Evolutionary conservation across 37 sponge, comb jelly and placozoan genomes (phyloP).

Genomic region (Ianthella basta): DNA sequence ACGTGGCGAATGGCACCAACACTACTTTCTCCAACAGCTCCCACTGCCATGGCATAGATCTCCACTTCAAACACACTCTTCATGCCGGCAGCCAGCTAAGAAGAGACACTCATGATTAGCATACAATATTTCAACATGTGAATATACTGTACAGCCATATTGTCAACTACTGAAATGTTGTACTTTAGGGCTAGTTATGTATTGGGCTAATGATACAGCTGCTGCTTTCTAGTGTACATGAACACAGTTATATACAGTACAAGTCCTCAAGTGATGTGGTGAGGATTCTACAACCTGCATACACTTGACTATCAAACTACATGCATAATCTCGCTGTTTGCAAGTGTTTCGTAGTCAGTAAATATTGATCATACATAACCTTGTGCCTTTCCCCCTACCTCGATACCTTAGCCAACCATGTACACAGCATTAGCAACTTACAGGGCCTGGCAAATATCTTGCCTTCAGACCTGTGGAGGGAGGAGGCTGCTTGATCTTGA

Average conservation of each 20-base stretch:
- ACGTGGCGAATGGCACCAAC: slow-evolving; percentile 56
- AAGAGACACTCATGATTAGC: too few species aligned
- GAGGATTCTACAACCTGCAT: too few species aligned
- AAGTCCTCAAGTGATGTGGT: too few species aligned
- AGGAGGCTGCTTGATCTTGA: slow-evolving; percentile 89
- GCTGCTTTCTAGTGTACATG: too few species aligned
- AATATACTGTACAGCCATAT: neutral
- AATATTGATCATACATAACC: too few species aligned
- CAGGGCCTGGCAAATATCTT: slow-evolving; percentile 78
- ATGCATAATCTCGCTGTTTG: too few species aligned
- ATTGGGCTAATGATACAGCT: neutral
- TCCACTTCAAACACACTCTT: slow-evolving; percentile 68
- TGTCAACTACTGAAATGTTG: neutral
- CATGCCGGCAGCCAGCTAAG: slow-evolving; percentile 95
- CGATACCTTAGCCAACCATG: too few species aligned
- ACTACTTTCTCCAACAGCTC: slow-evolving; percentile 59
- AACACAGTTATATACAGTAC: too few species aligned
- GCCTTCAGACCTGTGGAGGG: slow-evolving; percentile 83
- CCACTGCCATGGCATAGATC: slow-evolving; percentile 87
- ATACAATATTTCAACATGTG: neutral
- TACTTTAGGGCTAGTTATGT: neutral
- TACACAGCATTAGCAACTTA: slow-evolving; percentile 55
- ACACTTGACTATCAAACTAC: too few species aligned
- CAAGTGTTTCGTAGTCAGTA: too few species aligned
- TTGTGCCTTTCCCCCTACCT: too few species aligned